phyloP scores from a whole-genome alignment of 2,888 invertebrate genomes.

The Dinocampus coccinellae region DNA sequence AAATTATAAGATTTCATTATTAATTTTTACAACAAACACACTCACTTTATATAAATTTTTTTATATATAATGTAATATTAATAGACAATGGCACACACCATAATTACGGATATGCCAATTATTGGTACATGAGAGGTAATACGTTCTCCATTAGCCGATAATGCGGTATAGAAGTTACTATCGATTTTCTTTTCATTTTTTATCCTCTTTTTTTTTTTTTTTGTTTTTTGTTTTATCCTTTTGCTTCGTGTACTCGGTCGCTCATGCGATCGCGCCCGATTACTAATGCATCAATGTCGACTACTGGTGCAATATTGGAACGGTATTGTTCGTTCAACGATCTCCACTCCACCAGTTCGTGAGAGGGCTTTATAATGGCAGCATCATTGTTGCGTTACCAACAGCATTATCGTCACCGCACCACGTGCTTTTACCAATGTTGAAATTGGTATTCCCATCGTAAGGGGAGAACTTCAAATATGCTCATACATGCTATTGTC shows the following conservation, averaged over 20 bases:
- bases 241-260: neutral
- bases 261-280: conserved; percentile 10
- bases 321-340: conserved; percentile 29
- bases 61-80: neutral
- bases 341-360: conserved; percentile 17
- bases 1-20: too few species aligned
- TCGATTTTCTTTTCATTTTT: neutral
- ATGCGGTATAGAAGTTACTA: conserved; percentile 1
- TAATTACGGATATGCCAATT: conserved; percentile 17
- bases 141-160: conserved; percentile 26
- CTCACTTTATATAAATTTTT: neutral
- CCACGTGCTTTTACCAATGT: conserved; percentile 32
- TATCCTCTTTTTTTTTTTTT: neutral
- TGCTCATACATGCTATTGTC: neutral
- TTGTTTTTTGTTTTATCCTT: neutral
- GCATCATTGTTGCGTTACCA: conserved; percentile 42
- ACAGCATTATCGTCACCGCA: conserved; percentile 38
- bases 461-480: conserved; percentile 1
- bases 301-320: neutral
- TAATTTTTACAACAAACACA: too few species aligned
- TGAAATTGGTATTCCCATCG: conserved; percentile 12
- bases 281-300: conserved; percentile 27
- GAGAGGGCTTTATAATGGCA: conserved; percentile 33
- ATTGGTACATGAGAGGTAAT: conserved; percentile 14
- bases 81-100: neutral